Evolutionary conservation across 2,888 invertebrate species (phyloP).

Genomic region (Amiota minor): DNA sequence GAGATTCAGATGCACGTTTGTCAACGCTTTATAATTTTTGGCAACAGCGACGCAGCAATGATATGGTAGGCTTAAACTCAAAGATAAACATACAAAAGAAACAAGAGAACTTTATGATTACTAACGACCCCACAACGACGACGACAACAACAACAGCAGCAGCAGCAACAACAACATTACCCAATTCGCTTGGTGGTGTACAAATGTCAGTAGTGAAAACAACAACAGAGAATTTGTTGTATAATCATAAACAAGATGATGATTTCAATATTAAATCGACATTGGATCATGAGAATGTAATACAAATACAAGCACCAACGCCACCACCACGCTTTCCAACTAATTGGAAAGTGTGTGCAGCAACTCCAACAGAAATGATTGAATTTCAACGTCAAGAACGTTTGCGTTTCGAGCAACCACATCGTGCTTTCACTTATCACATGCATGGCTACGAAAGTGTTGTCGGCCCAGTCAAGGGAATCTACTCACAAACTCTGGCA

Average conservation of each 20-base stretch:
- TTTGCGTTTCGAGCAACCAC: conserved; percentile 88
- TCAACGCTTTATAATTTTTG: conserved; percentile 85
- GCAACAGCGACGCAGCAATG: conserved; percentile 77
- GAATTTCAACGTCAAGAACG: conserved; percentile 87
- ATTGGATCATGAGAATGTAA: no score
- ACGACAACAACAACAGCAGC: neutral
- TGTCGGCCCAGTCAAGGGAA: conserved; percentile 87
- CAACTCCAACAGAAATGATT: conserved; percentile 83
- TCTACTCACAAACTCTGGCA: conserved; percentile 80
- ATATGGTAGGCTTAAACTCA: no score
- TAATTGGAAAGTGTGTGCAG: conserved; percentile 87
- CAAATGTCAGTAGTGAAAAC: no score
- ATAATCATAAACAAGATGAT: neutral
- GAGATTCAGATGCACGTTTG: conserved; percentile 88
- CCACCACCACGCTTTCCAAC: conserved; percentile 81
- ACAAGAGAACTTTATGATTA: neutral
- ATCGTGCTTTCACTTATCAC: conserved; percentile 91
- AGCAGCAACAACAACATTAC: neutral
- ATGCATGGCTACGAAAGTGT: conserved; percentile 90
- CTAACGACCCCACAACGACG: neutral
- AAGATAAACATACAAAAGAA: neutral
- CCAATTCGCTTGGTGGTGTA: neutral
- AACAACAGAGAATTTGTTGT: no score
- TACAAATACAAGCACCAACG: conserved; percentile 70
- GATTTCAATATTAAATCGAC: neutral